A percentile compares a stretch with the other conserved stretches of the same genome.
These are phyloP conservation scores for Silurus meridionalis DNA, from an alignment of 2,113 vertebrate genomes.

Conservation along the genomic window DNA sequence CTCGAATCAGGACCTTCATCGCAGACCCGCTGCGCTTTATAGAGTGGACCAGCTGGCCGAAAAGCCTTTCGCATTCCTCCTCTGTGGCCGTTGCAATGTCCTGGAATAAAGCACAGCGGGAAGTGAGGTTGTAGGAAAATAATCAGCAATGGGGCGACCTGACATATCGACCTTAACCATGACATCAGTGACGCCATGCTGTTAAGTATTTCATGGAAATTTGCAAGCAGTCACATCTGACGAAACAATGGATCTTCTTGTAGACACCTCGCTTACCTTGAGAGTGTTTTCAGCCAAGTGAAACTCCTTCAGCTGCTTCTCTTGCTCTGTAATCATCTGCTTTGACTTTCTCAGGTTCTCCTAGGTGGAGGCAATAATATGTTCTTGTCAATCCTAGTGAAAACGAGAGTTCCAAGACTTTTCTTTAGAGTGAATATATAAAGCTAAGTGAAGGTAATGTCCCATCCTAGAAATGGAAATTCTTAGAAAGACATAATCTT, in stretches of 20 bases:
- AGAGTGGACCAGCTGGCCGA: constrained; percentile 7
- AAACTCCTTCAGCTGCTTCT: constrained; percentile 34
- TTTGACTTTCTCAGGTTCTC: background rate
- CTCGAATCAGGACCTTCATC: constrained; percentile 5
- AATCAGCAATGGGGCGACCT: background rate
- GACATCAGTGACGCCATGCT: background rate
- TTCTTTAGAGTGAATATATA: too few species aligned
- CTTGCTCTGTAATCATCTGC: background rate
- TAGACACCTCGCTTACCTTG: background rate
- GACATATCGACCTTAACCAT: background rate
- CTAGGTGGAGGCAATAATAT: background rate
- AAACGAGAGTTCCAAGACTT: too few species aligned
- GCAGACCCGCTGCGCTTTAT: constrained; percentile 4
- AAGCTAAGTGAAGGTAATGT: too few species aligned
- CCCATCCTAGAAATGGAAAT: too few species aligned
- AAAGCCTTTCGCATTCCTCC: constrained; percentile 29
- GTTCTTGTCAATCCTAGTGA: background rate
- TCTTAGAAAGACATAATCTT: too few species aligned
- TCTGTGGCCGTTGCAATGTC: constrained; percentile 20
- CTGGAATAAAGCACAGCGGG: background rate
- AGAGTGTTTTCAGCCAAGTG: background rate
- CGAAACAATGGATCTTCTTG: background rate
- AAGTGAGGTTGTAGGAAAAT: background rate
- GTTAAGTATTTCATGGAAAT: background rate
- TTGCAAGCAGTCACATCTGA: background rate